Conservation (phyloP, 2,113 vertebrate species). For the Podilymbus podiceps region DNA sequence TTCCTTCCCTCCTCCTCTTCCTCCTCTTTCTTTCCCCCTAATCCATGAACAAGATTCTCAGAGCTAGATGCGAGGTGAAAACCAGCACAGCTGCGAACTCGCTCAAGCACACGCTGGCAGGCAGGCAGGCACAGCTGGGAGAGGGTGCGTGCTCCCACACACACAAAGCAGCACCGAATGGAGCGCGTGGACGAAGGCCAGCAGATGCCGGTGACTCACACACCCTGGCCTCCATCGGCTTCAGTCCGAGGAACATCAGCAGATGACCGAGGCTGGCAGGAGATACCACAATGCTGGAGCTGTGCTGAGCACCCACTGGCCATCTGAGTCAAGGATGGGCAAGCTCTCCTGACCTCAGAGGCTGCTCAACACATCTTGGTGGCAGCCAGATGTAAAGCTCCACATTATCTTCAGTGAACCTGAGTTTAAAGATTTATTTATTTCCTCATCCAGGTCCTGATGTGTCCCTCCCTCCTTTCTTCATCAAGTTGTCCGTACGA, state of each 20-base stretch:
- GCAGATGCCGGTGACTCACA: not conserved
- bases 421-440: not conserved
- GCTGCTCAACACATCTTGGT: not conserved
- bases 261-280: not conserved
- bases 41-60: conserved; percentile 2
- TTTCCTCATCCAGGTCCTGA: not conserved
- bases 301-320: not conserved
- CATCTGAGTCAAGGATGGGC: not conserved
- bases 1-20: not conserved
- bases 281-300: not conserved
- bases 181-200: conserved; percentile 29
- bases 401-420: not conserved
- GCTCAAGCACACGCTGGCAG: conserved; percentile 30
- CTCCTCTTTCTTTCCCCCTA: not conserved
- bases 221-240: not conserved
- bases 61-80: not conserved
- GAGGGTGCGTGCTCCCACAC: conserved; percentile 33
- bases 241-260: not conserved
- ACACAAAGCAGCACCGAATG: conserved; percentile 57
- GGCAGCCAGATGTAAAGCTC: not conserved
- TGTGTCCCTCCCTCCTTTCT: not conserved
- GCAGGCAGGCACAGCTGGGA: conserved; percentile 64
- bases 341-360: not conserved
- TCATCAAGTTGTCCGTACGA: not conserved
- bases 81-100: conserved; percentile 48